Evolutionary conservation across 2,797 vertebrate genomes (phyloP).

Genomic region (Erpetoichthys calabaricus): DNA sequence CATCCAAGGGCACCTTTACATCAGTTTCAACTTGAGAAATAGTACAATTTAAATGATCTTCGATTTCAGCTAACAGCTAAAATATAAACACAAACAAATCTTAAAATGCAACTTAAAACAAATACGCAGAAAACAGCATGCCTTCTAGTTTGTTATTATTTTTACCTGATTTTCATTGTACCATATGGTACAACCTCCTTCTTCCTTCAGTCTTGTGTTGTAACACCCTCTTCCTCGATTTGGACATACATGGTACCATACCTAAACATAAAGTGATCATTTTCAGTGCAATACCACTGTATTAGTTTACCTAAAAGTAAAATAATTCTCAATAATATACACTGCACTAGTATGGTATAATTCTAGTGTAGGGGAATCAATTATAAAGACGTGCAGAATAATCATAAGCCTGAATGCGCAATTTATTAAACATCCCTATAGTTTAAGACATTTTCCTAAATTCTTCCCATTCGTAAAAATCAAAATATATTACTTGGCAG

Average conservation of each 20-base stretch:
- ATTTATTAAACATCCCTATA: no score
- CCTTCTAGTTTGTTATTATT: background rate
- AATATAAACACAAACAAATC: background rate
- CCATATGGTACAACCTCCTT: slow-evolving; percentile 96
- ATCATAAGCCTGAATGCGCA: no score
- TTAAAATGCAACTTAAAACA: background rate
- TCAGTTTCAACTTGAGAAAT: slow-evolving; percentile 89
- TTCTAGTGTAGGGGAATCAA: no score
- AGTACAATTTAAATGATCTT: slow-evolving; percentile 93
- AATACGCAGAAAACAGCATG: background rate
- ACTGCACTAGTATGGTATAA: background rate
- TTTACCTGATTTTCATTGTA: slow-evolving; percentile 96
- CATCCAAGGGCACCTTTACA: slow-evolving; percentile 85
- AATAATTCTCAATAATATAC: background rate
- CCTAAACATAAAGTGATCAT: slow-evolving; percentile 40
- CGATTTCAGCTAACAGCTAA: slow-evolving; percentile 84
- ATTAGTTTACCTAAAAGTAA: background rate
- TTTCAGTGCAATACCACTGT: no score
- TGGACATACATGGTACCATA: slow-evolving; percentile 93
- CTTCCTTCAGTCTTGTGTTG: slow-evolving; percentile 85
- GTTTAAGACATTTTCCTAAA: no score
- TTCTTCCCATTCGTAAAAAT: no score
- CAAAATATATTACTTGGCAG: no score
- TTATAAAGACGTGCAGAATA: no score
- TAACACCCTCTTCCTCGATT: slow-evolving; percentile 85